Evolutionary conservation across 2,888 invertebrate genomes (phyloP).

Genomic region (Napeogenes inachia): DNA sequence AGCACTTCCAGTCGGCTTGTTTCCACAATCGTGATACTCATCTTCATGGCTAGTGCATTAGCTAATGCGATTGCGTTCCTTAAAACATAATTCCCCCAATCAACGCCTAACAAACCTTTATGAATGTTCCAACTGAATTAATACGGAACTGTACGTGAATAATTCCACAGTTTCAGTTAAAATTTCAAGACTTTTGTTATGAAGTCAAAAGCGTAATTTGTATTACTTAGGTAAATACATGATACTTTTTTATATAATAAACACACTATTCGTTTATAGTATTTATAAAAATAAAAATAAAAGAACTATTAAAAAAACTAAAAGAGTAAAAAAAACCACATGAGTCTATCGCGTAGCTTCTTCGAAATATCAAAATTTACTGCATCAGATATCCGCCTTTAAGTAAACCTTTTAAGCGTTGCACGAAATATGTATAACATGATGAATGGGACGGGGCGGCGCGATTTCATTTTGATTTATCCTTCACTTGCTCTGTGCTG

Average conservation of each 20-base stretch:
- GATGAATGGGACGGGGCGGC: slow-evolving; percentile 24
- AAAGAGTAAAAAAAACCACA: background rate
- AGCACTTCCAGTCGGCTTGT: slow-evolving; percentile 30
- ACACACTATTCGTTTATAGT: too few species aligned
- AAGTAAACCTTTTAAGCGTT: slow-evolving; percentile 25
- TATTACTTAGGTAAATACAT: background rate
- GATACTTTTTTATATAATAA: too few species aligned
- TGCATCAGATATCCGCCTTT: slow-evolving; percentile 22
- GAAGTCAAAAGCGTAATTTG: background rate
- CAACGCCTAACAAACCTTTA: slow-evolving; percentile 49
- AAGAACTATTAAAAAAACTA: background rate
- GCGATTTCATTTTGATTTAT: slow-evolving; percentile 8
- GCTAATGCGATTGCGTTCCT: slow-evolving; percentile 69
- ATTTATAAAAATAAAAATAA: too few species aligned
- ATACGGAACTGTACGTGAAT: background rate
- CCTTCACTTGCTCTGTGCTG: background rate
- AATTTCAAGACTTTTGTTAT: background rate
- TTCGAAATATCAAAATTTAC: slow-evolving; percentile 17
- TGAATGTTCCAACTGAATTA: slow-evolving; percentile 13
- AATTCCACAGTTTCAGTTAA: background rate
- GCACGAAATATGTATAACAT: slow-evolving; percentile 24
- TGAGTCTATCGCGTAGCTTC: background rate
- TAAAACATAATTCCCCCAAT: slow-evolving; percentile 65
- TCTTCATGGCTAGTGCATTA: slow-evolving; percentile 56
- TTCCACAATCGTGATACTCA: slow-evolving; percentile 29